phyloP scores from a whole-genome alignment of 2,113 vertebrate genomes.

The Brachyhypopomus gauderio region DNA sequence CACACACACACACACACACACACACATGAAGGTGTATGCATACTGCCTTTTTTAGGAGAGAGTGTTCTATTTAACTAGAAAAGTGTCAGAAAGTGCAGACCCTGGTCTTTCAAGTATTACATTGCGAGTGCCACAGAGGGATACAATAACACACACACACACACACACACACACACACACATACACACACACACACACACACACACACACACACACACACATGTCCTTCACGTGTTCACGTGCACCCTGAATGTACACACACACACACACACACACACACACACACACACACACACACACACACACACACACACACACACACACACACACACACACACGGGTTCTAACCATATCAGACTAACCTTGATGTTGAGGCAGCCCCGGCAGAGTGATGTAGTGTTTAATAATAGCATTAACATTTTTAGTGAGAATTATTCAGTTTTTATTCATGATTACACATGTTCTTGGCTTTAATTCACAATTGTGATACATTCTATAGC shows the following conservation, averaged over 20 bases:
- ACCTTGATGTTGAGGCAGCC: conserved; percentile 4
- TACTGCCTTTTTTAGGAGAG: conserved; percentile 59
- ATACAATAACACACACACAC: background rate
- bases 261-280: background rate
- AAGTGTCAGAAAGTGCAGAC: background rate
- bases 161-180: background rate
- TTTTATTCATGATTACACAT: conserved; percentile 39
- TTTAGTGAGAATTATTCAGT: conserved; percentile 48
- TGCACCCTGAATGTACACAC: background rate
- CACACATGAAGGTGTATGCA: too few species aligned
- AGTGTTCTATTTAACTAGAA: background rate
- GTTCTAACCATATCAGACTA: background rate
- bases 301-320: background rate
- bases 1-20: background rate
- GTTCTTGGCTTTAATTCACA: conserved; percentile 6
- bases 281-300: conserved; percentile 15
- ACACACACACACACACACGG: background rate
- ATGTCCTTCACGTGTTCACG: too few species aligned
- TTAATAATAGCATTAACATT: conserved; percentile 47
- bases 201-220: background rate
- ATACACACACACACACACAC: conserved; percentile 3
- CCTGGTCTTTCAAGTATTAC: background rate
- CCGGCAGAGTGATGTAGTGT: background rate
- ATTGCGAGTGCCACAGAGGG: background rate
- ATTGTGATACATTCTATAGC: conserved; percentile 35